Base-by-base conservation (phyloP, 2,113 vertebrate genomes). In the Puntigrus tetrazona region DNA sequence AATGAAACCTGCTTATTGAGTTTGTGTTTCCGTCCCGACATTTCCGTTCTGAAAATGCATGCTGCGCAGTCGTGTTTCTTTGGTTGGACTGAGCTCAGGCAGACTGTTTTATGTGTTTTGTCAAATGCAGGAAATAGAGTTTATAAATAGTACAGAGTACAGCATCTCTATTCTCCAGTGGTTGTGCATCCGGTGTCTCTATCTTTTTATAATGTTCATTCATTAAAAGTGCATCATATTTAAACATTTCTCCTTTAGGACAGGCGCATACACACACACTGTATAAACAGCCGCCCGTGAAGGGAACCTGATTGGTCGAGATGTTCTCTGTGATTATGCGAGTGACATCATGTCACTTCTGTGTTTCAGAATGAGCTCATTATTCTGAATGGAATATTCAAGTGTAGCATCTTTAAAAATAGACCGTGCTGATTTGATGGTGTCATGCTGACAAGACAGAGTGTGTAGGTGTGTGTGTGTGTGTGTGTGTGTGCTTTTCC, bases 331-430 rank as follows among this genome's bases (percentile, higher is more conserved):
- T 1, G 7, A 57, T 18, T 29, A 31, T 18, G 29, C 27, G 1
- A 34, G 63, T 20, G 14, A 65, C 65, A 34, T 69, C 20, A 67
- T 8, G 65, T 36, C 29, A 69, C 65, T 34, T 69, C 16, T 36
- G 5, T 36, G 31, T 69, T 69, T 69, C 65, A 69, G 27, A 63
- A 63, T 0, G 4, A 63, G 65, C 65, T 36, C 31, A 69, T 69
- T 36, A 69, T 69, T 69, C 65, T 22, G 18, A 69, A 69, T 36
- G 31, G 65, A 69, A 63, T 16, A 63, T 63, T 63, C 59, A 63
- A 63, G 27, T 61, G 57, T 61, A 13, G 16, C 29, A 65, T 20
- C 5, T 2, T 52, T 55, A 47, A 11, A 75, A 47, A 83, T 74
- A 61, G 22, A 74, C 63, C 34, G 27, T 25, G 13, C 25, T 65